Evolutionary conservation across 2,888 invertebrate genomes (phyloP).

Genomic region (Lochmaea crataegi): DNA sequence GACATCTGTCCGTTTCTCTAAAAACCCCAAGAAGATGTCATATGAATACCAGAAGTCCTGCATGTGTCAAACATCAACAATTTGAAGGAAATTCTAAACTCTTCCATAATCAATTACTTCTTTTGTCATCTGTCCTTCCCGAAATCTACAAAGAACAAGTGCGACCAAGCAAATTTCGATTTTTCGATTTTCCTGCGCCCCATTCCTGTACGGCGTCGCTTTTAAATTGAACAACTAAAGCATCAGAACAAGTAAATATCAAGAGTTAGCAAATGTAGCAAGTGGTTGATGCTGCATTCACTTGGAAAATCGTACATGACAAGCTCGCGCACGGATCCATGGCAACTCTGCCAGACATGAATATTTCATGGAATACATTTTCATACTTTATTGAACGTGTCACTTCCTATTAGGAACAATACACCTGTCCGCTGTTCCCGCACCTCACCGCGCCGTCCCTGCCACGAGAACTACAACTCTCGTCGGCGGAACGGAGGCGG

Average conservation of each 20-base stretch:
- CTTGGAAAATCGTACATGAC: constrained; percentile 65
- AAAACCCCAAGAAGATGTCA: too few relatives aligned
- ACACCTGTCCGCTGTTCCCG: constrained; percentile 59
- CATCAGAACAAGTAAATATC: neutral
- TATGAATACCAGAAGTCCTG: too few relatives aligned
- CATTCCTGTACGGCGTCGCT: neutral
- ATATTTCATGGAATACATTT: constrained; percentile 68
- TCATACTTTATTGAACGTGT: constrained; percentile 68
- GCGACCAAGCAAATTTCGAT: too few relatives aligned
- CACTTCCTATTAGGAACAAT: constrained; percentile 67
- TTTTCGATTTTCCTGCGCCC: neutral
- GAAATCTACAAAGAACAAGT: too few relatives aligned
- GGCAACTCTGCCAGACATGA: constrained; percentile 65
- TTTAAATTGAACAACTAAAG: neutral
- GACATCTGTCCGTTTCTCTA: too few relatives aligned
- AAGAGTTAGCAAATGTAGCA: constrained; percentile 54
- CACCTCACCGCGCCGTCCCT: neutral
- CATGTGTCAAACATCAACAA: too few relatives aligned
- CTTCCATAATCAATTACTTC: too few relatives aligned
- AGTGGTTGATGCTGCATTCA: constrained; percentile 59
- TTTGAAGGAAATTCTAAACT: too few relatives aligned
- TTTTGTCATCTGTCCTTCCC: too few relatives aligned
- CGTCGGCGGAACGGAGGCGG: constrained; percentile 5
- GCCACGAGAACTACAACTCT: neutral
- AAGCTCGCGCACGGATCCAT: constrained; percentile 62